Conservation (phyloP, 2,888 invertebrate species). For the Agonopterix arenella region DNA sequence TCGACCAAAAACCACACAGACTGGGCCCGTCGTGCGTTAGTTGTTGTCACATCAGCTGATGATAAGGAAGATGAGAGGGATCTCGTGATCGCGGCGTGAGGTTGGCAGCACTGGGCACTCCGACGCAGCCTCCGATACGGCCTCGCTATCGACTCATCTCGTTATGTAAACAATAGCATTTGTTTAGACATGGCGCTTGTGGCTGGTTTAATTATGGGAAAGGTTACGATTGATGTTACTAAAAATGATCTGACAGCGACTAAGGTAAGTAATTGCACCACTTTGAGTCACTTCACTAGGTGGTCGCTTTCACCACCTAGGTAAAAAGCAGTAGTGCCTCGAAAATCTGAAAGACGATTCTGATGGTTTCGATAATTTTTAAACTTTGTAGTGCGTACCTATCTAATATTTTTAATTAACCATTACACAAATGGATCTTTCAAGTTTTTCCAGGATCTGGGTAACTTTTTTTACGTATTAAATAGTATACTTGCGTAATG, state of each 20-base stretch:
- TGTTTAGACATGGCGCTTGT: neutral
- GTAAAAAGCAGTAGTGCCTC: too few species aligned
- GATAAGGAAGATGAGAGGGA: slow-evolving; percentile 65
- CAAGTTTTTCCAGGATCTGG: too few species aligned
- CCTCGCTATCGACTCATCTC: slow-evolving; percentile 28
- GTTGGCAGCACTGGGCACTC: slow-evolving; percentile 59
- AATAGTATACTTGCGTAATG: too few species aligned
- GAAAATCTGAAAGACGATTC: too few species aligned
- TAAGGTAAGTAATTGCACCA: too few species aligned
- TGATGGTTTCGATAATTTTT: too few species aligned
- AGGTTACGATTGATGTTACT: neutral
- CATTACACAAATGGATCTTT: too few species aligned
- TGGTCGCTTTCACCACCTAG: too few species aligned
- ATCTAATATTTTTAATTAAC: too few species aligned
- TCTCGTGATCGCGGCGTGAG: slow-evolving; percentile 60
- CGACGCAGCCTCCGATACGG: slow-evolving; percentile 55
- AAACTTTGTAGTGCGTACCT: too few species aligned
- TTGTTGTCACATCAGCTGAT: slow-evolving; percentile 61
- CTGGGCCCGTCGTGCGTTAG: slow-evolving; percentile 29
- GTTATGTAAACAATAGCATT: slow-evolving; percentile 19
- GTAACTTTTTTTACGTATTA: too few species aligned
- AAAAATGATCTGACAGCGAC: neutral
- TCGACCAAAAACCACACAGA: slow-evolving; percentile 27
- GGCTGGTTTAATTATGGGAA: neutral
- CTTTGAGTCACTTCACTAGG: too few species aligned